A percentile compares a stretch with the other conserved stretches of the same genome.
Evolutionary conservation across 1,140 invertebrate genomes (phyloP).

Genomic region (Sycophaga agraensis): DNA sequence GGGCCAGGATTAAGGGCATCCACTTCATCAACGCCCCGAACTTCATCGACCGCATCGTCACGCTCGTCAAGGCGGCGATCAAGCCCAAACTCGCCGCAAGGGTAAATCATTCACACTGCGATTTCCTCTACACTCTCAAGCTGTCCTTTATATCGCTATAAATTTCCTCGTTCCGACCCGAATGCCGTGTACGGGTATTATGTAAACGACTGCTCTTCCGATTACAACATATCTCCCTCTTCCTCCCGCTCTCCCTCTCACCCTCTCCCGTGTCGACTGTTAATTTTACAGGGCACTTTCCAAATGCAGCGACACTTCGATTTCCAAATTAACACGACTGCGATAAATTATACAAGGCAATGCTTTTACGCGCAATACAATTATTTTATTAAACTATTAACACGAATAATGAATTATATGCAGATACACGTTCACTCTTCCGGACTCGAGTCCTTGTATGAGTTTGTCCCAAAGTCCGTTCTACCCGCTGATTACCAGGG

Average conservation of each 20-base stretch:
- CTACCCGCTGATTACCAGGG: slow-evolving; percentile 61
- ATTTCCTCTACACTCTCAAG: too few relatives aligned
- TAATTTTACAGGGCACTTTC: too few relatives aligned
- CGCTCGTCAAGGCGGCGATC: slow-evolving; percentile 66
- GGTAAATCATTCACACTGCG: too few relatives aligned
- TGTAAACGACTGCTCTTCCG: too few relatives aligned
- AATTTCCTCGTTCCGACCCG: too few relatives aligned
- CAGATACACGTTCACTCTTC: slow-evolving; percentile 50
- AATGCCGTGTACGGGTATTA: too few relatives aligned
- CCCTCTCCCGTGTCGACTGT: too few relatives aligned
- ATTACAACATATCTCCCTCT: too few relatives aligned
- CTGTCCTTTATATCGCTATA: too few relatives aligned
- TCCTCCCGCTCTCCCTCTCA: too few relatives aligned
- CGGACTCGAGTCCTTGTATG: slow-evolving; percentile 54
- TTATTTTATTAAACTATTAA: slow-evolving; percentile 7
- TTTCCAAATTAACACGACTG: too few relatives aligned
- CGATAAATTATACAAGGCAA: not conserved
- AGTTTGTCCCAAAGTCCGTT: slow-evolving; percentile 56
- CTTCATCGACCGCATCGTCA: slow-evolving; percentile 65
- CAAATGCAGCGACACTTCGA: too few relatives aligned
- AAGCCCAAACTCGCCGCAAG: slow-evolving; percentile 65
- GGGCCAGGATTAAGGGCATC: slow-evolving; percentile 71
- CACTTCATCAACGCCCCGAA: slow-evolving; percentile 69
- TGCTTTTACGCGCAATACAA: not conserved
- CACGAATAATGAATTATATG: slow-evolving; percentile 1